Conservation (phyloP, 2,113 vertebrate genomes). For the Acrocephalus arundinaceus region DNA sequence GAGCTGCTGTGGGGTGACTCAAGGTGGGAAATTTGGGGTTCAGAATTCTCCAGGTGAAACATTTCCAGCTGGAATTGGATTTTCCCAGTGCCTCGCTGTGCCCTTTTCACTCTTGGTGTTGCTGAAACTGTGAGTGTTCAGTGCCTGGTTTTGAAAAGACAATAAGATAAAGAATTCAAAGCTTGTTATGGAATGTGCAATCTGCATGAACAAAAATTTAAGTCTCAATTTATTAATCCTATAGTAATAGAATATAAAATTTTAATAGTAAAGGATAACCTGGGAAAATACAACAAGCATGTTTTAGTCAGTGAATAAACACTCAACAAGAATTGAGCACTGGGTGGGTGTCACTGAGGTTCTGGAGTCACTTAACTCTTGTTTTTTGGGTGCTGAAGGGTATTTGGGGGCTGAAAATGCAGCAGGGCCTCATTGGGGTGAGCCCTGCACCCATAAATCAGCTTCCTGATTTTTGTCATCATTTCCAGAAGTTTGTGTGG, state of each 20-base stretch:
- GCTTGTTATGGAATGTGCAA: background rate
- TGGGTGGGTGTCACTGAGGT: rapidly evolving
- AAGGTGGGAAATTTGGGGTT: rapidly evolving
- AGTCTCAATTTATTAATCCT: background rate
- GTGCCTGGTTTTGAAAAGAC: background rate
- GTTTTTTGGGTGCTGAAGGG: background rate
- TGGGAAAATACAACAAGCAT: background rate
- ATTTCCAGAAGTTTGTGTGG: background rate
- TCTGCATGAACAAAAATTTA: background rate
- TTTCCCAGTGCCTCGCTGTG: rapidly evolving
- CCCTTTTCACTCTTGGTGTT: rapidly evolving
- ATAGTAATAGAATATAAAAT: background rate
- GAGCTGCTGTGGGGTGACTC: rapidly evolving
- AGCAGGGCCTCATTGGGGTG: rapidly evolving
- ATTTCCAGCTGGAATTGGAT: background rate
- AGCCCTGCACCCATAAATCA: rapidly evolving
- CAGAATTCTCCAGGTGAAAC: rapidly evolving
- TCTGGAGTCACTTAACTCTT: rapidly evolving
- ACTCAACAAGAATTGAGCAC: background rate
- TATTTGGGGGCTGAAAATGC: background rate
- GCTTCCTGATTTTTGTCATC: background rate
- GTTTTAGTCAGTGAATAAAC: background rate
- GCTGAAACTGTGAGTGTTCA: rapidly evolving
- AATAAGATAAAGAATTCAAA: background rate
- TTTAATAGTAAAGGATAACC: background rate